Conservation (phyloP, 2,113 vertebrate genomes). For the Mellivora capensis region DNA sequence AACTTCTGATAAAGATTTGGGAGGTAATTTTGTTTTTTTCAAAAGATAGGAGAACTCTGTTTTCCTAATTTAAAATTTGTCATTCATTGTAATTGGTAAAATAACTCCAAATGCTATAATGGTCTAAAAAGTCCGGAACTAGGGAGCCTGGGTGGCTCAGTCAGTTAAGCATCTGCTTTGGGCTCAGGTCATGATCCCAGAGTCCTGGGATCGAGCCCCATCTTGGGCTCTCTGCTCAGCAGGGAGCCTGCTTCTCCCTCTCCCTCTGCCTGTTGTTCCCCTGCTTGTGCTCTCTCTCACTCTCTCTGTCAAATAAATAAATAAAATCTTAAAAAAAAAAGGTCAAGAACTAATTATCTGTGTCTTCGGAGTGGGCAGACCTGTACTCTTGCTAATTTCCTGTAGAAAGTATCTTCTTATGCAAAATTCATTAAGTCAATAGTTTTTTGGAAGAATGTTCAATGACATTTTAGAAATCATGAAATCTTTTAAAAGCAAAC, state of each 20-base stretch:
- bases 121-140: not conserved
- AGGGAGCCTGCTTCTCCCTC: no score
- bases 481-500: not conserved
- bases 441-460: constrained; percentile 6
- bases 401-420: not conserved
- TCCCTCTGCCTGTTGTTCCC: no score
- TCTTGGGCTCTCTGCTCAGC: no score
- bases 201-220: no score
- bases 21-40: not conserved
- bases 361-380: not conserved
- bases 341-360: not conserved
- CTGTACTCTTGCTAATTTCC: not conserved
- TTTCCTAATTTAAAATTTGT: constrained; percentile 14
- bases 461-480: not conserved
- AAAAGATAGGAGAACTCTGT: not conserved
- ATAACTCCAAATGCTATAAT: not conserved
- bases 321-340: not conserved
- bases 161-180: no score
- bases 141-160: no score
- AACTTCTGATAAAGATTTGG: constrained; percentile 1
- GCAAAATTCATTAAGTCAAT: constrained; percentile 14
- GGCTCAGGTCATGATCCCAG: no score
- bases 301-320: no score
- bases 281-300: no score
- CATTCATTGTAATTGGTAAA: not conserved